Conservation (phyloP, 2,113 vertebrate genomes). For the Plectropomus leopardus region DNA sequence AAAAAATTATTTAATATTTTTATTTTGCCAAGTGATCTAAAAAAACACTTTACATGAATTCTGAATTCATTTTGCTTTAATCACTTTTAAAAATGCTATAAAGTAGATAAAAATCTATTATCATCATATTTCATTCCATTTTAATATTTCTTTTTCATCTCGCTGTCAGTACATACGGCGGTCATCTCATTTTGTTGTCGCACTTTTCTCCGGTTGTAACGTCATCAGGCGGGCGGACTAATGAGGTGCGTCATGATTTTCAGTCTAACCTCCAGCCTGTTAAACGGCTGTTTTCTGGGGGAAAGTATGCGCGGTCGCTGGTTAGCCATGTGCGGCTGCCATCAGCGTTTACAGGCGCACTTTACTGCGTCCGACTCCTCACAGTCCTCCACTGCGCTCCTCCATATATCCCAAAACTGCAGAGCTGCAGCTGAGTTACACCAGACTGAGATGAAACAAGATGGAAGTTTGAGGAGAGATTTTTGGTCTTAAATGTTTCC, state of each 20-base stretch:
- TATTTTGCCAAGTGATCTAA: neutral
- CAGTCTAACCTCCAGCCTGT: neutral
- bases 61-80: too few species aligned
- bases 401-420: neutral
- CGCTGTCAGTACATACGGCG: too few species aligned
- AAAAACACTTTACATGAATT: neutral
- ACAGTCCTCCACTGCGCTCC: neutral
- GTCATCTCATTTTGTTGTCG: too few species aligned
- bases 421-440: neutral
- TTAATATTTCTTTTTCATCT: neutral
- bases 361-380: neutral
- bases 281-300: neutral
- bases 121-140: neutral
- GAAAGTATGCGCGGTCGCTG: neutral
- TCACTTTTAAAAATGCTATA: too few species aligned
- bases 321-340: constrained; percentile 1
- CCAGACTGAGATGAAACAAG: neutral
- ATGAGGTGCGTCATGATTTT: constrained; percentile 20
- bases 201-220: neutral
- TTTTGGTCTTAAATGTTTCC: neutral
- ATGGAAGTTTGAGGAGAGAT: neutral
- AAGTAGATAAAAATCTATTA: too few species aligned
- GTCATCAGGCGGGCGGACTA: neutral
- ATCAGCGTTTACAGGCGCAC: neutral
- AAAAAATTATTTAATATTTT: neutral